Evolutionary conservation across 2,113 vertebrate genomes (phyloP), one percentile per base, ranked within the genome.

Genomic region (Candoia aspera): DNA sequence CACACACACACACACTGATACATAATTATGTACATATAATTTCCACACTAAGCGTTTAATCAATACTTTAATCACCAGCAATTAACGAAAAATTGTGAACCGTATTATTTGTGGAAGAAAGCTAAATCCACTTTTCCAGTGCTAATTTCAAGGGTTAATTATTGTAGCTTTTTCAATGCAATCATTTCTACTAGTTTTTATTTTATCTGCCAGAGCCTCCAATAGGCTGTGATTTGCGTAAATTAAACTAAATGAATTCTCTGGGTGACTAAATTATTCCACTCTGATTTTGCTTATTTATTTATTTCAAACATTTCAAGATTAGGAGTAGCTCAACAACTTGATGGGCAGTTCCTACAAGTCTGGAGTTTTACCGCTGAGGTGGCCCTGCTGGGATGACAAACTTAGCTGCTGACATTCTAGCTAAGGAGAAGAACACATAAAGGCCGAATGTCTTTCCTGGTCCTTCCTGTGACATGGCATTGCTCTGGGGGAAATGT

Each of bases 61-160:
- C 94, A 96, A 93, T 91, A 73, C 85, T 93, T 96, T 89, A 95
- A 97, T 96, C 95, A 95, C 60, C 92, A 91, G 53, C 86, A 96
- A 92, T 96, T 97, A 96, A 96, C 91, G 94, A 95, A 96, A 96
- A 42, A 97, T 95, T 95, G 60, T 90, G 91, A 94, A 91, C 93
- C 57, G 91, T 21, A 1, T 94, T 97, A 94, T 94, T 97, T 97
- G 94, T 95, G 94, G 90, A 53, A 89, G 94, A 84, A 95, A 95
- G 92, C 95, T 94, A 86, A 96, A 95, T 90, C 92, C 90, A 95
- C 92, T 96, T 97, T 93, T 91, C 96, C 54, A 68, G 88, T 93
- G 95, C 96, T 96, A 96, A 97, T 96, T 97, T 97, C 37, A 91
- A 97, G 97, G 97, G 97, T 97, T 97, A 97, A 97, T 97, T 97